Base-by-base conservation (phyloP, 2,888 invertebrate genomes). In the Pachymerium ferrugineum region DNA sequence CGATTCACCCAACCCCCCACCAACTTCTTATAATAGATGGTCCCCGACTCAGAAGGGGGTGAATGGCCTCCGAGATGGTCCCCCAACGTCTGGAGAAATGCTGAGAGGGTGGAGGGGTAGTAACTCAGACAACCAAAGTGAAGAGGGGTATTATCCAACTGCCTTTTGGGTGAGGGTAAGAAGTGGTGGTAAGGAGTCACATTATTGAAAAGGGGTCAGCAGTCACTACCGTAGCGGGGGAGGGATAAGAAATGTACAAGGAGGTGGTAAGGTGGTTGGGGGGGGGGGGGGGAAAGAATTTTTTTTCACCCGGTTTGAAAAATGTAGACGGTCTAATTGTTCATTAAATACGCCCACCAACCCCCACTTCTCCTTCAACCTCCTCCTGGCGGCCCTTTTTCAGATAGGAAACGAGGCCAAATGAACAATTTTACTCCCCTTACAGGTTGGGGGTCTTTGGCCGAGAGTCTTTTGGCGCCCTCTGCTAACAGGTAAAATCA, bases 121-220 rank as follows among this genome's bases (percentile, higher is more conserved):
- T 22, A 54, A 54, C 47, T 54, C 47, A 54, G 47, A 54, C 47
- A 54, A 54, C 19, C 47, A 54, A 54, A 16, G 19, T 54, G 47
- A 54, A 54, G 47, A 54, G 47, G 47, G 47, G 22, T 54, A 54
- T 54, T 54, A 54, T 54, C 22, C 22, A 19, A 22, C 47, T 54
- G 47, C 47, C 47, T 54, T 54, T 54, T 54, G 47, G n/a, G 47
- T 19, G 47, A 54, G 47, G 47, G 47, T 54, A 54, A 54, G 47
- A 54, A 54, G 47, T 54, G 47, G 47, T 54, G 47, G 47, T 54
- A 54, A 54, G 47, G 47, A 54, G 47, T 54, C 47, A 54, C 47
- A 54, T 54, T 54, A 22, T 54, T 54, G 22, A 54, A 54, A 54
- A 54, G 47, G 47, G 47, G 47, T 54, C 47, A 54, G 47, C 47